A percentile compares a stretch with the other conserved stretches of the same genome.
phyloP scores from a whole-genome alignment of 1,140 invertebrate species.

The Chionoecetes opilio region DNA sequence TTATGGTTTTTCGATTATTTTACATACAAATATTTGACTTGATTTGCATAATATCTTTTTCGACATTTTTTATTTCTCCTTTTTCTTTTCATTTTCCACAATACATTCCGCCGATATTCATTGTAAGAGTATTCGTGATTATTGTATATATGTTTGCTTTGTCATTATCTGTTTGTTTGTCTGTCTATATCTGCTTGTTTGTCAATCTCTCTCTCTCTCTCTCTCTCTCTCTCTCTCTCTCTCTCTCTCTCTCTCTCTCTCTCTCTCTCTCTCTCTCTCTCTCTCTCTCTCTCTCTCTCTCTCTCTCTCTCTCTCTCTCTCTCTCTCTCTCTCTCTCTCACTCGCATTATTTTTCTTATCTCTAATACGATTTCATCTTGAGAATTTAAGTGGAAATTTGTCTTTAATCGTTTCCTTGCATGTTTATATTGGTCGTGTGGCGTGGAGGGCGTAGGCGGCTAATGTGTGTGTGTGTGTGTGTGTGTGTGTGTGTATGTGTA shows the following conservation, averaged over 20 bases:
- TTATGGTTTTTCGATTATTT: neutral
- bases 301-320: neutral
- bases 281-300: neutral
- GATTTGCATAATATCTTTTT: neutral
- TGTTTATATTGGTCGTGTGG: neutral
- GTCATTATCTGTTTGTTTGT: no score
- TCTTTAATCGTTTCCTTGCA: neutral
- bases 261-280: neutral
- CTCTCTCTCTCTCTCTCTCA: slow-evolving; percentile 22
- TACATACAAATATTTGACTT: neutral
- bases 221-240: neutral
- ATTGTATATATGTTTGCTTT: neutral
- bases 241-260: neutral
- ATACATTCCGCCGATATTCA: no score
- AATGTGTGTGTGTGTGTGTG: neutral
- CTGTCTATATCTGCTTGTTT: no score
- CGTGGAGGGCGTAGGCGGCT: neutral
- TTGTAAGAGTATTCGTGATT: neutral
- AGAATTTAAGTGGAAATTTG: neutral
- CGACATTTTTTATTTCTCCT: neutral
- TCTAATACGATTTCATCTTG: neutral
- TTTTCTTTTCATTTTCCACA: neutral
- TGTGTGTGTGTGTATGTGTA: neutral
- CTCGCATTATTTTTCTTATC: neutral
- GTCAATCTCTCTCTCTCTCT: neutral